Evolutionary conservation across 2,888 invertebrate species (phyloP), one percentile per base, ranked within the genome.

Genomic region (Drosophila nigricruria): DNA sequence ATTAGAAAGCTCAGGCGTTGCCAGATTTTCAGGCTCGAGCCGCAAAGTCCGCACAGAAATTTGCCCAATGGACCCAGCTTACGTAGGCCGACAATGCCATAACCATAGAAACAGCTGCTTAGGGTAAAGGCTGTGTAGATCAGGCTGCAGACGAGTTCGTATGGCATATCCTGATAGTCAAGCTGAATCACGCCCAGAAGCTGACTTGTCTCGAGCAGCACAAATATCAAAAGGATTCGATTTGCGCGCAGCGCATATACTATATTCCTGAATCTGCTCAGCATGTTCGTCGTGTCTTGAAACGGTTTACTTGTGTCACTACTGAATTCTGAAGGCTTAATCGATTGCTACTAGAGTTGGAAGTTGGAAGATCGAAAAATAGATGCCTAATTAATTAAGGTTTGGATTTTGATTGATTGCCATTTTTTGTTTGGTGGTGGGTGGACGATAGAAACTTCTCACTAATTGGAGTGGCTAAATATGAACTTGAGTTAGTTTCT

Each of bases 51-150:
- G 14, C 47, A 8, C 0, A 68, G 14, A n/a, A 82, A 58, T 10
- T 56, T 49, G 12, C 40, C 65, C 0, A 43, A 6, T 0, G 43
- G 18, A 0, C 25, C 45, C 0, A 36, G 18, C 1, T 30, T 42
- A 10, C 49, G 63, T 1, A 86, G 27, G n/a, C 61, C 16, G 2
- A 77, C 34, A 34, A 83, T 18, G 2, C 82, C 89, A 52, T 82
- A 88, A 3, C 81, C 82, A 10, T 86, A 81, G 20, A 40, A 66
- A 18, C 77, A 49, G 14, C 65, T 42, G 18, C 67, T 52, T 40
- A 81, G 43, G 0, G 69, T 71, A 5, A 62, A 71, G 5, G 38
- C 63, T 0, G 84, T 62, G 0, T 74, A 62, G 16, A 83, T 3
- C 14, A 73, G 63, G 42, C 70, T 77, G 30, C 9, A 64, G 2